These are phyloP conservation scores for Sphaerophoria rueppellii DNA, from an alignment of 2,888 invertebrate genomes.

Conservation along the genomic window DNA sequence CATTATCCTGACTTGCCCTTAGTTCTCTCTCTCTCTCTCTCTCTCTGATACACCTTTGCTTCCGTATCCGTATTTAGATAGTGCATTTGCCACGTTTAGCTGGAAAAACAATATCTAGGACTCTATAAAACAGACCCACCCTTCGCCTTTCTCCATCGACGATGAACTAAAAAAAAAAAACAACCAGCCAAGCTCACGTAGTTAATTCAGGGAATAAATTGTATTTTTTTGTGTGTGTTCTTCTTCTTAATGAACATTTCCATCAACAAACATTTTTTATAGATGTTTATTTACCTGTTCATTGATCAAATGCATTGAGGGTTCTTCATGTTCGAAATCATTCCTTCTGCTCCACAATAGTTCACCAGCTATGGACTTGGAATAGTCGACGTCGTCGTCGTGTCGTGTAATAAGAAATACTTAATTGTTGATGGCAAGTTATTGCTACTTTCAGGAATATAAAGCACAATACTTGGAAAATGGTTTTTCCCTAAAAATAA, in stretches of 20 bases:
- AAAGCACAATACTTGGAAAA: conserved; percentile 22
- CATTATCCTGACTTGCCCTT: conserved; percentile 42
- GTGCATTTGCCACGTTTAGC: conserved; percentile 38
- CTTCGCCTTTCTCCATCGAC: not conserved
- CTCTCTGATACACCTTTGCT: not conserved
- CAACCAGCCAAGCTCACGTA: conserved; percentile 33
- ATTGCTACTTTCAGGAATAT: not conserved
- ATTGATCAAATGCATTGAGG: conserved; percentile 48
- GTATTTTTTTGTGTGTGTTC: conserved; percentile 25
- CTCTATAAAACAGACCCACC: conserved; percentile 20
- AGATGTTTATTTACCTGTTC: conserved; percentile 69
- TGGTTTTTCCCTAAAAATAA: conserved; percentile 1
- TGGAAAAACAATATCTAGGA: conserved; percentile 43
- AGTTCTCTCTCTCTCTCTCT: not conserved
- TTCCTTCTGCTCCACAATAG: not conserved
- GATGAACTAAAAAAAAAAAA: not conserved
- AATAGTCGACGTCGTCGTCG: not conserved
- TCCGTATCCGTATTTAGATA: conserved; percentile 4
- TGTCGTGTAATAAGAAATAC: conserved; percentile 63
- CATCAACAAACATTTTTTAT: conserved; percentile 56
- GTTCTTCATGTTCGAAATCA: not conserved
- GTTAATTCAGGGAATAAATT: conserved; percentile 46
- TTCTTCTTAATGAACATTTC: conserved; percentile 52
- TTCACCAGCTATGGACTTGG: conserved; percentile 1
- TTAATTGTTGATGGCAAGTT: conserved; percentile 47